A percentile compares a stretch with the other conserved stretches of the same genome.
These are phyloP conservation scores for Babylonia areolata DNA, from an alignment of 1,140 invertebrate species.

Conservation along the genomic window DNA sequence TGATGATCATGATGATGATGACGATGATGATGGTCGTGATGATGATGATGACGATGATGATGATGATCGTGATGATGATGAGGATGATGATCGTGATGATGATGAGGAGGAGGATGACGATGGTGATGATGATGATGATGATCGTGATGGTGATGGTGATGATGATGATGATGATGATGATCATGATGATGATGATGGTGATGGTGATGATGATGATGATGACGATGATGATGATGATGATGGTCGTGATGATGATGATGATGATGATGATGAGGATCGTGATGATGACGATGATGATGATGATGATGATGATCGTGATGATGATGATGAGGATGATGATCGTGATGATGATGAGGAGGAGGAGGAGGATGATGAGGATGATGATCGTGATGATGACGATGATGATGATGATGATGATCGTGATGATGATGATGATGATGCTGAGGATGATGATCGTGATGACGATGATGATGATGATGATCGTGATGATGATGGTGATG, in stretches of 20 bases:
- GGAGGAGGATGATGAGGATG: too few relatives aligned
- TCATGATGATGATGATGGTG: conserved; percentile 43
- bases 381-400: conserved; percentile 30
- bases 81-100: too few relatives aligned
- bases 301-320: conserved; percentile 6
- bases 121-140: conserved; percentile 51
- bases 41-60: too few relatives aligned
- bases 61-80: too few relatives aligned
- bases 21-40: conserved; percentile 44
- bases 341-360: too few relatives aligned
- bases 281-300: conserved; percentile 19
- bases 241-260: conserved; percentile 3
- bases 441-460: too few relatives aligned
- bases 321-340: too few relatives aligned
- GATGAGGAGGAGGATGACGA: too few relatives aligned
- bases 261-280: too few relatives aligned
- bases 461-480: conserved; percentile 6
- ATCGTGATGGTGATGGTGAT: conserved; percentile 45
- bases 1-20: conserved; percentile 27
- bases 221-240: conserved; percentile 39
- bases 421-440: too few relatives aligned
- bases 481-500: conserved; percentile 4
- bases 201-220: conserved; percentile 45
- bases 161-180: conserved; percentile 44
- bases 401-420: conserved; percentile 33